A percentile compares a stretch with the other conserved stretches of the same genome.
Conservation (phyloP, 2,113 vertebrate species). For the Gymnobelideus leadbeateri region DNA sequence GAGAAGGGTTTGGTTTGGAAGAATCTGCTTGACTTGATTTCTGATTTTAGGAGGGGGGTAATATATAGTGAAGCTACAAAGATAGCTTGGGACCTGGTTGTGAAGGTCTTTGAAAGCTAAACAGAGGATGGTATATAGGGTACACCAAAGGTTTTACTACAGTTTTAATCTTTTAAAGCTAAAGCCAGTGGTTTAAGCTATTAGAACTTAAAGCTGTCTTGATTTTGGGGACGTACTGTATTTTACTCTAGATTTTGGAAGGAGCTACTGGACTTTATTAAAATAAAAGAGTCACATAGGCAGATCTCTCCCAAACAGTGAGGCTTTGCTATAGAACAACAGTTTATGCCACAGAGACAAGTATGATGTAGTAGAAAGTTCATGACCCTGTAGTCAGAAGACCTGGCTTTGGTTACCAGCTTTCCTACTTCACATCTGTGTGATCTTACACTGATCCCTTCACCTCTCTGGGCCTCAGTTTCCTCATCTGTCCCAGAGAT, state of each 20-base stretch:
- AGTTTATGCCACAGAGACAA: not conserved
- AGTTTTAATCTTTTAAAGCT: not conserved
- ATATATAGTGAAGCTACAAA: too few species aligned
- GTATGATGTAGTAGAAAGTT: not conserved
- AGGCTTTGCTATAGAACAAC: not conserved
- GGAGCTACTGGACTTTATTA: not conserved
- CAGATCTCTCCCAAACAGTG: not conserved
- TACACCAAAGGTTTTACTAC: not conserved
- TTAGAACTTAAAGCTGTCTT: not conserved
- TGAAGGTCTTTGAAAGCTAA: not conserved
- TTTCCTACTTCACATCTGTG: not conserved
- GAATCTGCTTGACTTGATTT: not conserved
- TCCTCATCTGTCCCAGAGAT: not conserved
- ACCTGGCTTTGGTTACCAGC: not conserved
- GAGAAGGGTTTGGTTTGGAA: not conserved
- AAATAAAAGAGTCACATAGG: not conserved
- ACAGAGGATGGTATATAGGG: not conserved
- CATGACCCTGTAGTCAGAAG: not conserved
- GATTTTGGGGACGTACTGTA: not conserved
- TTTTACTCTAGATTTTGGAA: not conserved
- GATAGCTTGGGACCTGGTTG: too few species aligned
- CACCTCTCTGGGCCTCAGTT: not conserved
- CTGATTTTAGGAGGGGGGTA: not conserved
- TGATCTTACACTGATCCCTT: not conserved
- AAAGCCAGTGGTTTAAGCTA: not conserved